Base-by-base conservation (phyloP, 1,140 invertebrate genomes). In the Drosophila arawakana region DNA sequence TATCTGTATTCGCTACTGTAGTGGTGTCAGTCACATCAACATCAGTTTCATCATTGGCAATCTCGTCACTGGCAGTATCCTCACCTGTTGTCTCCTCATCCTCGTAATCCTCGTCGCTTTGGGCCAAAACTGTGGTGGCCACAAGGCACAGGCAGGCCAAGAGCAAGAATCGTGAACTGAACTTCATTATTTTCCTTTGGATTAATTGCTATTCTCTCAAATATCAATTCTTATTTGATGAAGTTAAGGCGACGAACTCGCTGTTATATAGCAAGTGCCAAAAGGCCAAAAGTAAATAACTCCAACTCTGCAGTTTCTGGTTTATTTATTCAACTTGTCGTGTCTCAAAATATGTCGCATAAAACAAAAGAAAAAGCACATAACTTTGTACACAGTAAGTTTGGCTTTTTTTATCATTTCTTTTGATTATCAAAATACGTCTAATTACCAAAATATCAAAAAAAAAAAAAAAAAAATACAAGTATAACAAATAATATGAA, bases 181-280 rank as follows among this genome's bases (percentile, higher is more conserved):
- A 88, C 76, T 76, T 86, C 82, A 85, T 85, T 34, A 57, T 54
- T n/a, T 7, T 11, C 8, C 7, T 3, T n/a, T 43, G 2, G 41
- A 0, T 15, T 10, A 39, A 57, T 50, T 37, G 59, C 34, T 62
- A 10, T 59, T 8, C 72, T 41, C 10, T 63, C 57, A 63, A 73
- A 69, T 73, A 39, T 30, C 43, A 70, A 55, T n/a, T 13, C 4
- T 18, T 43, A 57, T 62, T 70, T 70, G 44, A 57, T 10, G 10
- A 30, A 1, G 18, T 59, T 10, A 13, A 37, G 35, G 43, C 58
- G 9, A 1, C 3, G 10, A 3, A 11, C 21, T 4, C 35, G 15
- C 57, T 61, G 35, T 73, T 84, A 77, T 85, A 84, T 84, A 84
- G 57, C 7, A 13, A 7, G 6, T 9, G 9, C 5, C 11, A n/a